phyloP scores from a whole-genome alignment of 2,888 invertebrate species.

The Dynastes hyllus region DNA sequence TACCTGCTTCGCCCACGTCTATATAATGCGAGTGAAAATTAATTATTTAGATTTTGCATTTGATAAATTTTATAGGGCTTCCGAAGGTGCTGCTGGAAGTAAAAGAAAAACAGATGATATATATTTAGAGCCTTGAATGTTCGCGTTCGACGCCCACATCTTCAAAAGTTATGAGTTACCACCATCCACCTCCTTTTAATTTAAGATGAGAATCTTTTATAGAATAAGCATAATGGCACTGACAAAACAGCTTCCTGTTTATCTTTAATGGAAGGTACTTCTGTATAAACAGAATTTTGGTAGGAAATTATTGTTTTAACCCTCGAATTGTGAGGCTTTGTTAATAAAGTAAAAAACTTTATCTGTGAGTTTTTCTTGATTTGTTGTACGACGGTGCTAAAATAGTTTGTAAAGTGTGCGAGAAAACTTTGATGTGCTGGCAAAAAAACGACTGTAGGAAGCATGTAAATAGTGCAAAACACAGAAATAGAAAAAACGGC shows the following conservation, averaged over 20 bases:
- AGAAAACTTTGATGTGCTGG: too few species aligned
- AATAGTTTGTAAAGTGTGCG: too few species aligned
- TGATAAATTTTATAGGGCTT: background rate
- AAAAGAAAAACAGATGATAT: background rate
- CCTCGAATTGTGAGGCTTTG: too few species aligned
- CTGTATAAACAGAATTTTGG: too few species aligned
- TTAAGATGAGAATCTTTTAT: background rate
- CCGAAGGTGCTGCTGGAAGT: background rate
- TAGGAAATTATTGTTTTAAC: too few species aligned
- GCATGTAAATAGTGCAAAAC: too few species aligned
- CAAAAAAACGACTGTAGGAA: too few species aligned
- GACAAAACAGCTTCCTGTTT: background rate
- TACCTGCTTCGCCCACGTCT: too few species aligned
- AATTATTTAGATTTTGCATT: constrained; percentile 4
- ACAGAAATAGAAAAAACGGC: too few species aligned
- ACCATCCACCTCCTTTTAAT: background rate
- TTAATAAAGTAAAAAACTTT: too few species aligned
- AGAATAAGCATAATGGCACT: background rate
- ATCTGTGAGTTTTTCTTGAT: too few species aligned
- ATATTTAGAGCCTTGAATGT: background rate
- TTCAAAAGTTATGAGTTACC: background rate
- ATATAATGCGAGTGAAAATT: background rate
- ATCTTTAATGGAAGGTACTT: background rate
- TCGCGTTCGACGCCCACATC: constrained; percentile 3
- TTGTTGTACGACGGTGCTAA: too few species aligned